Evolutionary conservation across 2,113 vertebrate genomes (phyloP).

Genomic region (Podarcis raffonei): DNA sequence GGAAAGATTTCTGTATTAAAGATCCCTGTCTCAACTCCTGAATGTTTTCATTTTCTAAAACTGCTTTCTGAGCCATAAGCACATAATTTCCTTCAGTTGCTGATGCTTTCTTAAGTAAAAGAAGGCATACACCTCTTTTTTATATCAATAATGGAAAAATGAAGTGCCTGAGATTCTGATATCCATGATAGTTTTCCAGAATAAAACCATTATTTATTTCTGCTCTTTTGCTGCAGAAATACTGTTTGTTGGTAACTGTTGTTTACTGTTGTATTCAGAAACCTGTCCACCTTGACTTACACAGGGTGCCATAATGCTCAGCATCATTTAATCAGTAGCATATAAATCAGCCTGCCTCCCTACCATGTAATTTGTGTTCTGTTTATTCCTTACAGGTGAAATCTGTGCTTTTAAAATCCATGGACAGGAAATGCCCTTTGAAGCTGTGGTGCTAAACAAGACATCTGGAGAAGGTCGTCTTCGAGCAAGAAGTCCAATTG

Average conservation of each 20-base stretch:
- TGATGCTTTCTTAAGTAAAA: no score
- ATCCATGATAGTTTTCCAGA: no score
- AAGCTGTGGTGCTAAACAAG: slow-evolving; percentile 94
- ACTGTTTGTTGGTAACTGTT: neutral
- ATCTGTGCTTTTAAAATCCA: slow-evolving; percentile 98
- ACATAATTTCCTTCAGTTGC: neutral
- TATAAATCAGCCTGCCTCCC: neutral
- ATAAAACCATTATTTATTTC: neutral
- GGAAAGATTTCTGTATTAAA: neutral
- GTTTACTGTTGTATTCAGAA: neutral
- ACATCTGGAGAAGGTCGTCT: slow-evolving; percentile 95
- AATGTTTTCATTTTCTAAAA: neutral
- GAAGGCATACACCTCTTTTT: neutral
- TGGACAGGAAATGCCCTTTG: slow-evolving; percentile 89
- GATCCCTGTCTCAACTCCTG: neutral
- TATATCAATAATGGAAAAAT: neutral
- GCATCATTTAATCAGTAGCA: neutral
- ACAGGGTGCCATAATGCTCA: neutral
- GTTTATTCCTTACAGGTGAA: slow-evolving; percentile 81
- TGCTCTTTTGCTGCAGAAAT: neutral
- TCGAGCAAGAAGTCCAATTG: slow-evolving; percentile 85
- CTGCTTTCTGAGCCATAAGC: neutral
- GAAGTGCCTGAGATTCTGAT: neutral
- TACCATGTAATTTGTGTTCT: slow-evolving; percentile 9
- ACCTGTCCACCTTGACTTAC: neutral